These are phyloP conservation scores for Mechanitis mazaeus DNA, from an alignment of 2,888 invertebrate genomes.

Conservation along the genomic window DNA sequence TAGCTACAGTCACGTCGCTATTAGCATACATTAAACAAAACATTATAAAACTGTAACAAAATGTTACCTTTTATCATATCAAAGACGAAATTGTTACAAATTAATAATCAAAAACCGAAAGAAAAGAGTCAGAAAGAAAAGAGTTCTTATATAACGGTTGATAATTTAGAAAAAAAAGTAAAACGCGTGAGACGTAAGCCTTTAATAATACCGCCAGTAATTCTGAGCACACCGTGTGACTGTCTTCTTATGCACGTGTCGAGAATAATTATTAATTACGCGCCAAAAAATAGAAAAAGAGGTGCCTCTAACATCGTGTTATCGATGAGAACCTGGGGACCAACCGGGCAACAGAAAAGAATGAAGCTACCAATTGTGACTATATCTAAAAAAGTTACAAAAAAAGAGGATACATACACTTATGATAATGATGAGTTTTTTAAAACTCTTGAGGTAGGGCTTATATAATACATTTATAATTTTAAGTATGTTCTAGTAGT, in stretches of 20 bases:
- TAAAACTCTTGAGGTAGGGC: slow-evolving; percentile 61
- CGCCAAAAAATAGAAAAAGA: slow-evolving; percentile 55
- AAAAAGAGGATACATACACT: slow-evolving; percentile 41
- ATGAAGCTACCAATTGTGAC: slow-evolving; percentile 55
- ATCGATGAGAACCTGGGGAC: slow-evolving; percentile 56
- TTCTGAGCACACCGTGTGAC: slow-evolving; percentile 46
- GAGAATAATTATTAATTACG: slow-evolving; percentile 55
- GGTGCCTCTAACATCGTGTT: slow-evolving; percentile 53
- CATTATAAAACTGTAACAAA: slow-evolving; percentile 17
- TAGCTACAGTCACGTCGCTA: slow-evolving; percentile 26
- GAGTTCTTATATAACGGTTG: slow-evolving; percentile 45
- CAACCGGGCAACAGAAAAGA: slow-evolving; percentile 52
- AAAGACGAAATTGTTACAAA: slow-evolving; percentile 55
- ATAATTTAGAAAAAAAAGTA: slow-evolving; percentile 46
- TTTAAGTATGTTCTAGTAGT: too few relatives aligned
- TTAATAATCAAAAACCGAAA: slow-evolving; percentile 43
- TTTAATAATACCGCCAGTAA: slow-evolving; percentile 35
- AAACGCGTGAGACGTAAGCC: slow-evolving; percentile 42
- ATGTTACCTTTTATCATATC: slow-evolving; percentile 67
- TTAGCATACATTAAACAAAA: not conserved
- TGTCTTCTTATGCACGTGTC: slow-evolving; percentile 60
- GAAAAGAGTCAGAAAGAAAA: slow-evolving; percentile 40
- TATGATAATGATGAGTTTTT: slow-evolving; percentile 62
- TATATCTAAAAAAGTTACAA: slow-evolving; percentile 43
- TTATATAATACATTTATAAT: too few relatives aligned